A percentile compares a stretch with the other conserved stretches of the same genome.
phyloP scores from a whole-genome alignment of 1,140 invertebrate genomes.

The Pentalonia nigronervosa region DNA sequence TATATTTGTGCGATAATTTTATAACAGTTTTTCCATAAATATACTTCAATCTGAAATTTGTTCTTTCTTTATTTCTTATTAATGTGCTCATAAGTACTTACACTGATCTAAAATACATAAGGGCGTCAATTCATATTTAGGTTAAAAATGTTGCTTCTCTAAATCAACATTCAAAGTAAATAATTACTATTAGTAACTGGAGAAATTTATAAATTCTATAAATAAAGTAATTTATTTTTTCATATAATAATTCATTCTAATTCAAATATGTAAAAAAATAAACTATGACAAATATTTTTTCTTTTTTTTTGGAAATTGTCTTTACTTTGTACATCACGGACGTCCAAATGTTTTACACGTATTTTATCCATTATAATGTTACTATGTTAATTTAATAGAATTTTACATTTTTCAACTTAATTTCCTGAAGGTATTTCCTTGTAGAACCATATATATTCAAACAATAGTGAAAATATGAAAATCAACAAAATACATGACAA shows the following conservation, averaged over 20 bases:
- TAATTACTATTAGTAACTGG: not conserved
- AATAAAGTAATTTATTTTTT: not conserved
- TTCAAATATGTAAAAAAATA: not conserved
- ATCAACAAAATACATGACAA: not conserved
- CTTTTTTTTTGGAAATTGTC: not conserved
- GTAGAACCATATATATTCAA: not conserved
- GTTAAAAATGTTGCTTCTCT: not conserved
- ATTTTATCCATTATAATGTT: not conserved
- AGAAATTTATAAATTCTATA: not conserved
- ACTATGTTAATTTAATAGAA: not conserved
- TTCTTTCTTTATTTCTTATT: not conserved
- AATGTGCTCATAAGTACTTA: not conserved
- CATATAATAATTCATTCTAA: not conserved
- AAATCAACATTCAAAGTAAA: not conserved
- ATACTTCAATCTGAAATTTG: not conserved
- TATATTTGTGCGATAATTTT: too few species aligned
- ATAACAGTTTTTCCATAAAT: too few species aligned
- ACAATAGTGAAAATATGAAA: conserved; percentile 1
- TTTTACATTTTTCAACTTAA: not conserved
- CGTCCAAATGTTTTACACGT: not conserved
- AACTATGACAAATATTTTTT: not conserved
- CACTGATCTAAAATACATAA: not conserved
- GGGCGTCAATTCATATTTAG: not conserved
- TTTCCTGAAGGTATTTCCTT: not conserved
- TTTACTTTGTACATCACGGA: not conserved